phyloP scores from a whole-genome alignment of 2,797 vertebrate species.

The Vireo griseus region DNA sequence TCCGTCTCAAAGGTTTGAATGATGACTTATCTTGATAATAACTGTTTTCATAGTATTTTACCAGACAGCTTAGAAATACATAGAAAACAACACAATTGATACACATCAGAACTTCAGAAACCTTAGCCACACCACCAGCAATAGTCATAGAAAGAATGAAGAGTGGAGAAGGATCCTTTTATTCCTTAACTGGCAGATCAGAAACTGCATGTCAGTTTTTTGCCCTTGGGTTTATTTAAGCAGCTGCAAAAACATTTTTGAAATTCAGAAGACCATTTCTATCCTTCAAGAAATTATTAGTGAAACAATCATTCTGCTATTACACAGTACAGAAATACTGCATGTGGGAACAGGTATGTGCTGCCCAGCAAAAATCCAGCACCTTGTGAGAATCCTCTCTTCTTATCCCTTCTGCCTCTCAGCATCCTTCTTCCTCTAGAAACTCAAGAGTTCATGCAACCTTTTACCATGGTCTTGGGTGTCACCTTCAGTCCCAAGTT shows the following conservation, averaged over 20 bases:
- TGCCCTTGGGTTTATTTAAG: neutral
- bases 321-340: neutral
- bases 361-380: neutral
- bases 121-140: neutral
- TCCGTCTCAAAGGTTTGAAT: neutral
- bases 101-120: neutral
- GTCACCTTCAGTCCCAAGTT: neutral
- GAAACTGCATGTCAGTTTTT: neutral
- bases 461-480: neutral
- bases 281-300: neutral
- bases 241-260: neutral
- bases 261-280: neutral
- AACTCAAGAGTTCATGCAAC: neutral
- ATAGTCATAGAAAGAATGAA: neutral
- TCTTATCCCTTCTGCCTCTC: neutral
- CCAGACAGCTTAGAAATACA: neutral
- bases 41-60: neutral
- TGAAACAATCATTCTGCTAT: neutral
- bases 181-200: neutral
- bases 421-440: neutral
- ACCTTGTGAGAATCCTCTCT: neutral
- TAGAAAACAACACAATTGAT: neutral
- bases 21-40: neutral
- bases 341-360: neutral
- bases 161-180: neutral